Conservation (phyloP, 2,888 invertebrate genomes). For the Carcina quercana region DNA sequence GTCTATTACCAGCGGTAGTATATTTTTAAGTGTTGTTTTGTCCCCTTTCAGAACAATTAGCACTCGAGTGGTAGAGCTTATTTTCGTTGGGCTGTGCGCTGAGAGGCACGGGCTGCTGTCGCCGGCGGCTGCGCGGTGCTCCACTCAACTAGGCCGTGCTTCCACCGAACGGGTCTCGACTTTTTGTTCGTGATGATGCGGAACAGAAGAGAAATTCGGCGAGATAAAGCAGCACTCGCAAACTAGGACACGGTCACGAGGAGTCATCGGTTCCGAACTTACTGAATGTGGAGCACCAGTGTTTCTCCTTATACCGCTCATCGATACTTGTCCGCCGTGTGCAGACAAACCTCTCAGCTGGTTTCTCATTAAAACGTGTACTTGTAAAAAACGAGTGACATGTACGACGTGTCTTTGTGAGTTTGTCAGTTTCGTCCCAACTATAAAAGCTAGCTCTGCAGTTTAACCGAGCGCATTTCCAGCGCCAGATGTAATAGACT, state of each 20-base stretch:
- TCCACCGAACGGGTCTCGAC: slow-evolving; percentile 61
- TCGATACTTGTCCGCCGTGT: slow-evolving; percentile 44
- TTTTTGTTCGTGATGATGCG: slow-evolving; percentile 70
- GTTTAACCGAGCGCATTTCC: no score
- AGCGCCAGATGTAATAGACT: no score
- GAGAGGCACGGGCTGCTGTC: slow-evolving; percentile 17
- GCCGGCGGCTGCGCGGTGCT: slow-evolving; percentile 33
- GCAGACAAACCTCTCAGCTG: slow-evolving; percentile 36
- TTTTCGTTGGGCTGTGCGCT: slow-evolving; percentile 27
- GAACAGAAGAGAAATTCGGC: slow-evolving; percentile 70
- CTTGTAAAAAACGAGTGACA: no score
- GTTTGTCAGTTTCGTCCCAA: no score
- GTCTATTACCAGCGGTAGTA: slow-evolving; percentile 19
- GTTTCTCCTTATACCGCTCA: slow-evolving; percentile 59
- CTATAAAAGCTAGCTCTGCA: no score
- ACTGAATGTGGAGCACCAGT: slow-evolving; percentile 61
- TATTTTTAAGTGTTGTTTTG: slow-evolving; percentile 30
- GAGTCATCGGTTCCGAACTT: slow-evolving; percentile 66
- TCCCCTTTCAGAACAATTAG: slow-evolving; percentile 36
- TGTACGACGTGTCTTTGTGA: no score
- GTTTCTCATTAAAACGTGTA: slow-evolving; percentile 21
- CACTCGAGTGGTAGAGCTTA: slow-evolving; percentile 33
- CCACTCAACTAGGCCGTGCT: slow-evolving; percentile 61
- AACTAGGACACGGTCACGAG: slow-evolving; percentile 69
- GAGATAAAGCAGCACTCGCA: slow-evolving; percentile 61